These are phyloP conservation scores for Drosophila kuntzei DNA, from an alignment of 2,888 invertebrate species.

Conservation along the genomic window DNA sequence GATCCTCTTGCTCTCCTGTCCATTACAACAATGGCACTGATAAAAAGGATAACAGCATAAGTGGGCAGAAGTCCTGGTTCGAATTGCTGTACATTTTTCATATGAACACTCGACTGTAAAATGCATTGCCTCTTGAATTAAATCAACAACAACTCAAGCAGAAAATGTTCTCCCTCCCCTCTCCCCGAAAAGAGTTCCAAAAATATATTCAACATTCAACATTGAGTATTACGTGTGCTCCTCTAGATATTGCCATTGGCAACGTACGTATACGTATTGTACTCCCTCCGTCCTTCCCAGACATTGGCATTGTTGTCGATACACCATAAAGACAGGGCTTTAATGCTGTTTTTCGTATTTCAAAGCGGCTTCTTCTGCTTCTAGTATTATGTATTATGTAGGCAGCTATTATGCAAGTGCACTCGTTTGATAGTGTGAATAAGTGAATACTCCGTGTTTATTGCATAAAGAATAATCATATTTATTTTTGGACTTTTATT, in stretches of 20 bases:
- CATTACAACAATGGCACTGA: slow-evolving; percentile 54
- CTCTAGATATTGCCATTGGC: slow-evolving; percentile 32
- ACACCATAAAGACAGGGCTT: slow-evolving; percentile 24
- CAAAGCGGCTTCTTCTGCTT: not conserved
- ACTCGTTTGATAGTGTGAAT: not conserved
- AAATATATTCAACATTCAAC: slow-evolving; percentile 39
- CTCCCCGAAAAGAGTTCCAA: slow-evolving; percentile 34
- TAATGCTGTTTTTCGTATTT: slow-evolving; percentile 13
- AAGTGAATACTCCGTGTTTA: not conserved
- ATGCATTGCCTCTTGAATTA: slow-evolving; percentile 81
- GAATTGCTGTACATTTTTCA: slow-evolving; percentile 74
- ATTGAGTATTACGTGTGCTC: slow-evolving; percentile 30
- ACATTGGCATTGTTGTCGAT: slow-evolving; percentile 35
- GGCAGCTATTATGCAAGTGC: slow-evolving; percentile 2
- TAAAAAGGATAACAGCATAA: slow-evolving; percentile 64
- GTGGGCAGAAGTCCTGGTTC: slow-evolving; percentile 59
- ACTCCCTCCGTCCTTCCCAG: slow-evolving; percentile 1
- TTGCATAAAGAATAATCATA: not conserved
- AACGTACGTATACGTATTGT: slow-evolving; percentile 11
- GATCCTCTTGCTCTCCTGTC: not conserved
- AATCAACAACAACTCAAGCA: slow-evolving; percentile 78
- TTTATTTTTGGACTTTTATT: too few relatives aligned
- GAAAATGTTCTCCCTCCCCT: slow-evolving; percentile 44
- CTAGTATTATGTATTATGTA: slow-evolving; percentile 12
- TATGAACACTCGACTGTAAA: slow-evolving; percentile 72